Evolutionary conservation across 64 coral and sea anemone genomes (phyloP).

Genomic region (Porites australiensis): DNA sequence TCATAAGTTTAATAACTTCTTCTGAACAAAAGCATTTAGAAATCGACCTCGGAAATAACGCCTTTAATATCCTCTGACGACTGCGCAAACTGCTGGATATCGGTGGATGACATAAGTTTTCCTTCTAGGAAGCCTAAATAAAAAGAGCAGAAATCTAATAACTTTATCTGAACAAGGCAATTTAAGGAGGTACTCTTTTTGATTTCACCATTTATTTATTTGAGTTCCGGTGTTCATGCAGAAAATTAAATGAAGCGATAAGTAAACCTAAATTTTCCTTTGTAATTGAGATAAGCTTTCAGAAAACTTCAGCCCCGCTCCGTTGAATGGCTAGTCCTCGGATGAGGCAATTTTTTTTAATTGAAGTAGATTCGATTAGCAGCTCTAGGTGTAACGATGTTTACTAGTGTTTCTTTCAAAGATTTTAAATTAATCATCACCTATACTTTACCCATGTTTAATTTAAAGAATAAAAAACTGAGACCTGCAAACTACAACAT

Average conservation of each 20-base stretch:
- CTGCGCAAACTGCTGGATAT: slow-evolving; percentile 26
- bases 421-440: neutral
- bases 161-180: slow-evolving; percentile 30
- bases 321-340: neutral
- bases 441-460: neutral
- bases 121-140: slow-evolving; percentile 5
- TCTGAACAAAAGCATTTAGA: slow-evolving; percentile 48
- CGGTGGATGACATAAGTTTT: neutral
- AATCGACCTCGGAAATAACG: slow-evolving; percentile 36
- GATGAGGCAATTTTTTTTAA: neutral
- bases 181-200: neutral
- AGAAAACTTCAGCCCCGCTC: neutral
- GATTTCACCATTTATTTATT: slow-evolving; percentile 44
- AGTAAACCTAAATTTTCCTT: slow-evolving; percentile 16
- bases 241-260: slow-evolving; percentile 39
- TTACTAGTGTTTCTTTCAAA: neutral
- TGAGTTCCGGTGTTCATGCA: slow-evolving; percentile 32
- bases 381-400: neutral
- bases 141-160: slow-evolving; percentile 30
- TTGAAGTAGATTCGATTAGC: neutral
- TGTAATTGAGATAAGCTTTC: slow-evolving; percentile 26
- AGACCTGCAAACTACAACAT: neutral
- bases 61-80: slow-evolving; percentile 52
- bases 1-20: slow-evolving; percentile 41
- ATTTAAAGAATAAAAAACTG: neutral